Evolutionary conservation across 2,113 vertebrate species (phyloP), one percentile per base, ranked within the genome.

Genomic region (Lasiurus borealis): DNA sequence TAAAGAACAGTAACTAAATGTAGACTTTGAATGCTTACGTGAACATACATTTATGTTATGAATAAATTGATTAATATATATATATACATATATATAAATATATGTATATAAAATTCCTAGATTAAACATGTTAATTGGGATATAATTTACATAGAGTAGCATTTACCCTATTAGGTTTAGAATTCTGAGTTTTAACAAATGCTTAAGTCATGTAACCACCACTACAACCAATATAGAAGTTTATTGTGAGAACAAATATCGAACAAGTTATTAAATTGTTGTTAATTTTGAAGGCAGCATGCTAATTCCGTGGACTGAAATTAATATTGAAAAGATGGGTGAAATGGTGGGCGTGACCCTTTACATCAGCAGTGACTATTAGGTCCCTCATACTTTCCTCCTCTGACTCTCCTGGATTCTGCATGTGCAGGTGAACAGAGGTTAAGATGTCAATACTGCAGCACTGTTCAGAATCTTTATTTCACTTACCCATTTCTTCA

Each of bases 161-260:
- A 62, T 36, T 86, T 46, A 76, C 8, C 0, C 29, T 85, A 40
- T 88, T 78, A 75, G 76, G 3, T 31, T 4, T 83, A 40, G 14
- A 64, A 12, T 73, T 93, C 57, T 88, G 48, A 54, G 21, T 80
- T 88, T 90, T 96, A 48, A n/a, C 21, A 62, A 44, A 82, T 80
- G 2, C 57, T 0, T 31, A 21, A 31, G 27, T 34, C 31, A 54
- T 57, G 2, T 36, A 81, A 75, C 34, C 5, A 48, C 15, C 8
- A 69, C 5, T 40, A 75, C n/a, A 34, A 40, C 82, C 16, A 48
- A 23, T 44, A 50, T 5, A 57, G 31, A 85, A 29, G 4, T 52
- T 36, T 59, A 34, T 64, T 76, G 31, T 93, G 73, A 57, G 71
- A 76, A 64, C 25, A 81, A 3, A 18, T 29, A 4, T 0, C 66